Conservation (phyloP, 92 coral and sea anemone genomes). For the Umimayanthus kanabou region DNA sequence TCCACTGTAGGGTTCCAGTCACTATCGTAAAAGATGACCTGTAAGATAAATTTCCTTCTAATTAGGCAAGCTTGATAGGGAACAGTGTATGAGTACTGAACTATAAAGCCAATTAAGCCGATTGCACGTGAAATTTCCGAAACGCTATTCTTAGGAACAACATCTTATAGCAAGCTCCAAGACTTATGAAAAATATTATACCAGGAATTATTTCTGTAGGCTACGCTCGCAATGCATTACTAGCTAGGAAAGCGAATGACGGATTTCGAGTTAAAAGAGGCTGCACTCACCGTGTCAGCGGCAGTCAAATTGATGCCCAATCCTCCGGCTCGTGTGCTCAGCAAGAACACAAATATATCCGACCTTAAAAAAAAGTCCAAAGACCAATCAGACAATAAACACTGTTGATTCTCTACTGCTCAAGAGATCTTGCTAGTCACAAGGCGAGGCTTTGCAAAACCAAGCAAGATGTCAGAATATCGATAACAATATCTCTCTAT, state of each 20-base stretch:
- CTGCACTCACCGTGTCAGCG: slow-evolving; percentile 85
- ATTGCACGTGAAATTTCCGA: too few relatives aligned
- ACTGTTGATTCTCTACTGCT: background rate
- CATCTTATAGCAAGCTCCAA: too few relatives aligned
- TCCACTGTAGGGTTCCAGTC: slow-evolving; percentile 99
- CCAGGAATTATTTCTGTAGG: too few relatives aligned
- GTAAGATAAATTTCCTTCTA: background rate
- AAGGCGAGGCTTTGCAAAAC: too few relatives aligned
- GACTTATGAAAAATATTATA: too few relatives aligned
- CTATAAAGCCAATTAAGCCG: too few relatives aligned
- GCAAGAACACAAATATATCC: slow-evolving; percentile 92
- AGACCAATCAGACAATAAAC: background rate
- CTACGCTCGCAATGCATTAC: too few relatives aligned
- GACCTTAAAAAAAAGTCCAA: slow-evolving; percentile 52
- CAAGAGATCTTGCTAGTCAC: background rate
- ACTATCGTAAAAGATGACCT: slow-evolving; percentile 96
- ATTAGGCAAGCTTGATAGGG: background rate
- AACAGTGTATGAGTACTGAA: background rate
- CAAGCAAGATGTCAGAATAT: too few relatives aligned
- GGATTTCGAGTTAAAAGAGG: too few relatives aligned
- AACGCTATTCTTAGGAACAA: too few relatives aligned
- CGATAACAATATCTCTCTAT: too few relatives aligned
- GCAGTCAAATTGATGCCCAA: slow-evolving; percentile 97
- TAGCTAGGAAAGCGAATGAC: too few relatives aligned
- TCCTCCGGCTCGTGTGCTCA: slow-evolving; percentile 99